A percentile compares a stretch with the other conserved stretches of the same genome.
Conservation (phyloP, 2,113 vertebrate genomes). For the Origma solitaria region DNA sequence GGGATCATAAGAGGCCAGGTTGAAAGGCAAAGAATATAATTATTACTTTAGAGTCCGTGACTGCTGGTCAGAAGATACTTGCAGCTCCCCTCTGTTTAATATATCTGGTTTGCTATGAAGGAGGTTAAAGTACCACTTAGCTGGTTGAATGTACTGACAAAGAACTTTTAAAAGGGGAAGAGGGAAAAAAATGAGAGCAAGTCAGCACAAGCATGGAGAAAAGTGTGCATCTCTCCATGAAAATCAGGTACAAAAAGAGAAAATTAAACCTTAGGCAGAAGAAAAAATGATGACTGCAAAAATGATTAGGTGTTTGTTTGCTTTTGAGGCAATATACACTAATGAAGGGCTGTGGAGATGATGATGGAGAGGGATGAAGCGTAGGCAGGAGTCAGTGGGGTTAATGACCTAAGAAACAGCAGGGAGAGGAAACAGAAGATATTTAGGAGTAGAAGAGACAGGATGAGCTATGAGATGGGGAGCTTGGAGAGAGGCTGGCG, state of each 20-base stretch:
- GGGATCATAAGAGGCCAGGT: neutral
- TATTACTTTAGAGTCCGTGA: neutral
- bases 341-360: neutral
- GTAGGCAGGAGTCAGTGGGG: neutral
- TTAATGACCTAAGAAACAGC: neutral
- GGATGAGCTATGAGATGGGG: neutral
- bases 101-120: neutral
- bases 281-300: neutral
- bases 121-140: neutral
- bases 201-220: fast-evolving
- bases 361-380: neutral
- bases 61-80: neutral
- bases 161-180: neutral
- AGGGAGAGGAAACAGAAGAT: neutral
- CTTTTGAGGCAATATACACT: neutral
- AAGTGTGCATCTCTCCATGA: neutral
- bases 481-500: neutral
- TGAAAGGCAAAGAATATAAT: constrained; percentile 6
- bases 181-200: neutral
- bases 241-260: neutral
- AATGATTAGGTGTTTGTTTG: neutral
- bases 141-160: neutral
- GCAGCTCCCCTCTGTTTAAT: neutral
- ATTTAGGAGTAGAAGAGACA: neutral
- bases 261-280: neutral